Evolutionary conservation across 2,888 invertebrate species (phyloP).

Genomic region (Crioceris asparagi): DNA sequence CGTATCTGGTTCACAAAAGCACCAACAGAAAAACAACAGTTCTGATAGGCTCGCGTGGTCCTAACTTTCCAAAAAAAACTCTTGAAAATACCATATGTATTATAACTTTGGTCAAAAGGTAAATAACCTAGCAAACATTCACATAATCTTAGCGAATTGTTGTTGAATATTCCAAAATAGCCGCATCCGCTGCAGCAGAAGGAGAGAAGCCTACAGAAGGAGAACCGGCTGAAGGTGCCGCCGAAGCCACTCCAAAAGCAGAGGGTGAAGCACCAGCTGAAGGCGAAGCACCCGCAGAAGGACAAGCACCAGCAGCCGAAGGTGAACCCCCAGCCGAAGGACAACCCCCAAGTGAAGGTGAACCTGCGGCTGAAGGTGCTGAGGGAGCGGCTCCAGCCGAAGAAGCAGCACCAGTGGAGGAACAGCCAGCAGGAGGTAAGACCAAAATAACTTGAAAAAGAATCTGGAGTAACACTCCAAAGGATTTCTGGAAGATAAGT

Average conservation of each 20-base stretch:
- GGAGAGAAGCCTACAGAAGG: slow-evolving; percentile 30
- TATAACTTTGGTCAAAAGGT: no score
- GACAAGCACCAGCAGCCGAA: slow-evolving; percentile 22
- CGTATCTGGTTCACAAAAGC: no score
- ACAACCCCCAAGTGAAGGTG: slow-evolving; percentile 30
- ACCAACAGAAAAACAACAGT: no score
- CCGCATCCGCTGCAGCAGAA: slow-evolving; percentile 25
- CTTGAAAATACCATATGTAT: no score
- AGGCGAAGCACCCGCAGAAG: slow-evolving; percentile 27
- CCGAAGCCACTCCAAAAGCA: slow-evolving; percentile 23
- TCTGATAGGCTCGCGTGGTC: no score
- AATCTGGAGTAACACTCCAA: slow-evolving; percentile 3
- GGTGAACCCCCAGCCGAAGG: slow-evolving; percentile 24
- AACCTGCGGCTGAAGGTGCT: slow-evolving; percentile 3
- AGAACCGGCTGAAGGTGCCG: slow-evolving; percentile 25
- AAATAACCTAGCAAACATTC: no score
- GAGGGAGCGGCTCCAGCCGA: slow-evolving; percentile 6
- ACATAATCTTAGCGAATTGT: no score
- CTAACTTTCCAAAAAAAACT: no score
- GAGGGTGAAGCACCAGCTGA: slow-evolving; percentile 30
- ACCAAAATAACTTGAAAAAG: background rate
- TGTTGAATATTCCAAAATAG: no score
- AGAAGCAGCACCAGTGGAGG: slow-evolving; percentile 12
- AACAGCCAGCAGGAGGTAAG: background rate
- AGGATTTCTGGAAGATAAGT: no score